phyloP scores from a whole-genome alignment of 2,113 vertebrate genomes.

The Dendrocopos noguchii region DNA sequence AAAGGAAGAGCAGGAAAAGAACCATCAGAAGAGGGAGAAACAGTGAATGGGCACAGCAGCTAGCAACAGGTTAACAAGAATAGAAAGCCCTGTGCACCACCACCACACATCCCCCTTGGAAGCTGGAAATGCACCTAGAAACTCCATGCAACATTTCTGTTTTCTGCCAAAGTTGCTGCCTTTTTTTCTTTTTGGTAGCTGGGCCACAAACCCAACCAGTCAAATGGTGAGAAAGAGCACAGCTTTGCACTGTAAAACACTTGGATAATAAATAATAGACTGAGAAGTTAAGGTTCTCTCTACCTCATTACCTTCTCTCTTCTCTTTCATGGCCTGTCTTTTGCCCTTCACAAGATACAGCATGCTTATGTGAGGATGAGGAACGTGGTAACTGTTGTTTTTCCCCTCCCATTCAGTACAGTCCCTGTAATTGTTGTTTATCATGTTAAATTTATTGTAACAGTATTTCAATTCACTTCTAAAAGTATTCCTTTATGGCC shows the following conservation, averaged over 20 bases:
- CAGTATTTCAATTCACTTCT: not conserved
- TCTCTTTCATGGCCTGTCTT: not conserved
- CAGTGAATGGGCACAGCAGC: not conserved
- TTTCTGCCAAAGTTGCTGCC: not conserved
- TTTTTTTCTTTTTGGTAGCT: not conserved
- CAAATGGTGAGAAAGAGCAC: not conserved
- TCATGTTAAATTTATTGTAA: not conserved
- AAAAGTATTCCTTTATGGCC: not conserved
- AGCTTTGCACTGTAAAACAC: not conserved
- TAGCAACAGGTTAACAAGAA: not conserved
- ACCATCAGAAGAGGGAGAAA: not conserved
- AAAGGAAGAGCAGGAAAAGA: not conserved
- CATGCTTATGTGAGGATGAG: not conserved
- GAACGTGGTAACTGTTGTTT: fast-evolving
- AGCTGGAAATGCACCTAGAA: not conserved
- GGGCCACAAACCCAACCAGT: not conserved
- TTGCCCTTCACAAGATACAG: not conserved
- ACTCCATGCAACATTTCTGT: not conserved
- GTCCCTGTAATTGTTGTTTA: not conserved
- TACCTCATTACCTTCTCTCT: not conserved
- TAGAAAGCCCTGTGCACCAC: not conserved
- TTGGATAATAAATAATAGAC: no score
- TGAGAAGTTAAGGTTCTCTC: not conserved
- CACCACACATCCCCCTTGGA: not conserved
- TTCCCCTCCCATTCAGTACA: not conserved